Base-by-base conservation (phyloP, 1,140 invertebrate species). In the Tribolium castaneum region DNA sequence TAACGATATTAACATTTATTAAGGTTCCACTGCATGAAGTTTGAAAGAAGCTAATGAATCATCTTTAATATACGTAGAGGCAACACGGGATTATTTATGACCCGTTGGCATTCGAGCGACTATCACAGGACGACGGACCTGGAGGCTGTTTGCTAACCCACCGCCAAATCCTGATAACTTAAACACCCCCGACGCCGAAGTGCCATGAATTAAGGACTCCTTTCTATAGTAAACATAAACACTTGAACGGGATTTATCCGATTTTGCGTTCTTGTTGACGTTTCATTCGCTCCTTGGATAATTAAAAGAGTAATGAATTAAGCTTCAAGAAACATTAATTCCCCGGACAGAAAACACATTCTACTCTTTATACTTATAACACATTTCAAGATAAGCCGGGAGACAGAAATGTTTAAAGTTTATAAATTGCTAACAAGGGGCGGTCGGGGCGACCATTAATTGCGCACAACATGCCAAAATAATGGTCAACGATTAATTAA, bases 1-100 rank as follows among this genome's bases (percentile, higher is more conserved):
- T 73, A 73, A 73, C 71, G 49, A 54, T 54, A 73, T 73, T 73
- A 73, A 73, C 71, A 73, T 73, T 73, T 73, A 73, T 73, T 73
- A 73, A 54, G 19, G 71, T 54, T 73, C 71, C 71, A 73, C 45
- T 73, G 49, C 71, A 71, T 71, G 13, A 19, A 66, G 49, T 52
- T 71, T 73, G 71, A 54, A 73, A 73, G 49, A 73, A 73, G 49
- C 71, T 73, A 73, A 73, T 73, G 71, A 73, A 73, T 73, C 71
- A 73, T 73, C 19, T 35, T 73, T 73, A 73, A 73, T 73, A 54
- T 34, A 73, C 71, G 71, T 73, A 73, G 71, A 73, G 71, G 49
- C 71, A 73, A 73, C 71, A 73, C 9, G 13, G 34, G 49, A 73
- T 73, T 73, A 73, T 73, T 73, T 73, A 73, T 73, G 71, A 54